Percentiles rank a stretch among this genome's conserved stretches.
These are phyloP conservation scores for Thera britannica DNA, from an alignment of 2,888 invertebrate genomes.

Conservation along the genomic window DNA sequence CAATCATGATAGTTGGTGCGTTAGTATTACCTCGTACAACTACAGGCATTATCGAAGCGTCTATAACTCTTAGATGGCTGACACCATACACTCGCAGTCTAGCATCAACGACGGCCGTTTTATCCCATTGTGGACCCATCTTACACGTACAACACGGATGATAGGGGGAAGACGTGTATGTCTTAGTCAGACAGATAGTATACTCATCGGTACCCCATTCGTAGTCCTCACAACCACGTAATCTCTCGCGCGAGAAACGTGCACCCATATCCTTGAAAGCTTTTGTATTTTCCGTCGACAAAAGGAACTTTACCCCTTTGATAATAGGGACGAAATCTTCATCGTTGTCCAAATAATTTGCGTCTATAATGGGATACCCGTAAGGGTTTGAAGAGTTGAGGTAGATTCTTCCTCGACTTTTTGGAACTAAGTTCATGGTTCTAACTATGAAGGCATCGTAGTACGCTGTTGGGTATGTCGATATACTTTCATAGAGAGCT, in stretches of 20 bases:
- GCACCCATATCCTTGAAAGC: slow-evolving; percentile 84
- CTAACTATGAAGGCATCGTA: slow-evolving; percentile 85
- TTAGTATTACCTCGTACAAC: slow-evolving; percentile 92
- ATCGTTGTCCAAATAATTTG: slow-evolving; percentile 86
- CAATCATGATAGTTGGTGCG: slow-evolving; percentile 92
- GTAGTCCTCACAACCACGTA: slow-evolving; percentile 84
- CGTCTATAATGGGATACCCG: slow-evolving; percentile 88
- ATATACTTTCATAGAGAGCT: slow-evolving; percentile 44
- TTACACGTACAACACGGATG: slow-evolving; percentile 72
- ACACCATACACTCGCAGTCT: slow-evolving; percentile 87
- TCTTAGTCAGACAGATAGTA: slow-evolving; percentile 85
- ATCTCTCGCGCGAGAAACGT: slow-evolving; percentile 75
- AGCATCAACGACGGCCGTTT: slow-evolving; percentile 87
- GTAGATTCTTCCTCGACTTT: slow-evolving; percentile 84
- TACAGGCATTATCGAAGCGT: slow-evolving; percentile 92
- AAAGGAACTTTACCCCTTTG: slow-evolving; percentile 84
- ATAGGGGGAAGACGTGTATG: slow-evolving; percentile 83
- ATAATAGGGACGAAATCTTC: slow-evolving; percentile 85
- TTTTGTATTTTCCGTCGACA: slow-evolving; percentile 83
- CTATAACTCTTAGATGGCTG: slow-evolving; percentile 86
- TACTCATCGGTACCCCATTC: slow-evolving; percentile 86
- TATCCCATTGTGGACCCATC: slow-evolving; percentile 84
- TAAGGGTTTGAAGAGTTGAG: slow-evolving; percentile 88
- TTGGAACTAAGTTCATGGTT: slow-evolving; percentile 84
- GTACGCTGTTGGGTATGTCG: slow-evolving; percentile 81